Base-by-base conservation (phyloP, 2,888 invertebrate species). In the Opisthograptis luteolata region DNA sequence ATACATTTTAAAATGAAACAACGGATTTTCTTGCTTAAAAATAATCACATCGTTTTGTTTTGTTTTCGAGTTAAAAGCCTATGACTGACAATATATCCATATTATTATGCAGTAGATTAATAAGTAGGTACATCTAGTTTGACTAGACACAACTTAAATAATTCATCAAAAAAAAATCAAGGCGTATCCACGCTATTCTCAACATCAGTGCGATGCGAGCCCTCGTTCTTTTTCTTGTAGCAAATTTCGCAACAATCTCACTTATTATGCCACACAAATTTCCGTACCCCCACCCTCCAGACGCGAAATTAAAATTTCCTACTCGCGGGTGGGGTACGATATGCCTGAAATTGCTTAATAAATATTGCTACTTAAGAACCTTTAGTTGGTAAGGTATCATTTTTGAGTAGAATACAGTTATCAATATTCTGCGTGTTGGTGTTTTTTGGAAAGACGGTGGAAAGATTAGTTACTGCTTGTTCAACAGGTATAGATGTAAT, bases 201-300 rank as follows among this genome's bases (percentile, higher is more conserved):
- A 52, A 46, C 70, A 51, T 32, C 59, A 59, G 68, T 69, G 69
- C 72, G 73, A 73, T 73, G 75, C 74, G 76, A 76, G 85, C 90
- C 89, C 88, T 89, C 87, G 83, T 90, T 88, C 89, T 90, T 90
- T 89, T 90, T 88, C 90, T 89, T 87, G 88, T 88, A 89, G 82
- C 89, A 89, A 90, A 90, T 88, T 90, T 90, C 86, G 89, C 89
- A 90, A 90, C 89, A 90, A 90, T 90, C 89, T 90, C 87, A 89
- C 90, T 89, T 90, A 90, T 89, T 90, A 90, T 90, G 89, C 89
- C 89, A 89, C 89, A 90, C 90, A 89, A 90, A 89, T 90, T 85
- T 90, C 87, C 84, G 83, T 79, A 78, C 83, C 84, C 81, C 79
- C 79, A 80, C 79, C 78, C 73, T 85, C 81, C 79, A 84, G 84